phyloP scores from a whole-genome alignment of 2,797 vertebrate genomes.

The Enteromius fasciolatus region DNA sequence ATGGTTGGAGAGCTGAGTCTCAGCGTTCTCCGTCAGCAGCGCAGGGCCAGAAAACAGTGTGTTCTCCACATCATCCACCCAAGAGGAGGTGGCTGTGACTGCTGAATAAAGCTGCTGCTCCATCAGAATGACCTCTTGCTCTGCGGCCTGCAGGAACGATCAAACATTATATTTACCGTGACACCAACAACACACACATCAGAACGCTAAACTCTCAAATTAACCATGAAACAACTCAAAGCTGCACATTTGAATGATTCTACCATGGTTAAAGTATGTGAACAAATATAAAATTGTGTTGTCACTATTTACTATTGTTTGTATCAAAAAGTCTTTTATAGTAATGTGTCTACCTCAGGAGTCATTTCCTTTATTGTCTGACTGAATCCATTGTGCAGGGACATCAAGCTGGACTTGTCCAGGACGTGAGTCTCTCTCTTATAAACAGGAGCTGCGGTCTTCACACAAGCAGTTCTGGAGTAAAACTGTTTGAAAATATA shows the following conservation, averaged over 20 bases:
- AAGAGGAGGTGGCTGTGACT: slow-evolving; percentile 85
- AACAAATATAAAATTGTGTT: not conserved
- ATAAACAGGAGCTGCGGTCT: slow-evolving; percentile 76
- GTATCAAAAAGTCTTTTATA: not conserved
- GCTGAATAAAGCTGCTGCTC: slow-evolving; percentile 90
- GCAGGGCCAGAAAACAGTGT: slow-evolving; percentile 84
- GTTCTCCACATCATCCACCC: slow-evolving; percentile 92
- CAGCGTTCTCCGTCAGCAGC: slow-evolving; percentile 86
- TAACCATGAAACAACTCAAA: not conserved
- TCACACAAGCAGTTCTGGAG: slow-evolving; percentile 82
- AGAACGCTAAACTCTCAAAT: not conserved
- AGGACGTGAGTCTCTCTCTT: slow-evolving; percentile 78
- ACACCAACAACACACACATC: not conserved
- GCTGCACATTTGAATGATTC: not conserved
- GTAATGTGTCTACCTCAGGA: slow-evolving; percentile 72
- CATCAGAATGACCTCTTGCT: slow-evolving; percentile 75
- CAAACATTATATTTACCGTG: not conserved
- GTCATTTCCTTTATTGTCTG: slow-evolving; percentile 82
- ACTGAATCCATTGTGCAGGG: slow-evolving; percentile 82
- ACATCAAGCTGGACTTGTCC: slow-evolving; percentile 81
- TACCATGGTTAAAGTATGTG: not conserved
- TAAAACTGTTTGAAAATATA: slow-evolving; percentile 77
- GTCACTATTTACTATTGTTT: not conserved
- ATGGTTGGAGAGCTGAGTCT: slow-evolving; percentile 85
- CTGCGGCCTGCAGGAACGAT: slow-evolving; percentile 48